Evolutionary conservation across 1,140 invertebrate species (phyloP), one percentile per base, ranked within the genome.

Genomic region (Andrena cerasifolii): DNA sequence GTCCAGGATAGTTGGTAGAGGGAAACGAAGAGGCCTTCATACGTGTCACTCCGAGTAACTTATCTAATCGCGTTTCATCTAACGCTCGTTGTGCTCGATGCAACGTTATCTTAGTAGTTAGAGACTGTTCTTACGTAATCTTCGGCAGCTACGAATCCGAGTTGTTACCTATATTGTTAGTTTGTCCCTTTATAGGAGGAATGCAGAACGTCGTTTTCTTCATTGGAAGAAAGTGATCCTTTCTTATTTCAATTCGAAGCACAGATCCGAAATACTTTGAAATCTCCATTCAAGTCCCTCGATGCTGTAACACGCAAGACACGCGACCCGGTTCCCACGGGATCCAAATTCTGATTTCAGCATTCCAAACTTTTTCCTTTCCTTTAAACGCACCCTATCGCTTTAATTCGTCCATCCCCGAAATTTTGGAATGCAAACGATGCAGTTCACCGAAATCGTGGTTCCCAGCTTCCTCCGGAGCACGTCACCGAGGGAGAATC

Each of bases 401-500:
- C 59, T 74, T 65, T 66, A 66, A 74, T 74, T 73, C 26, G 54
- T 45, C 28, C n/a, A n/a, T 14, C 45, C 14, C 14, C 10, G 24
- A 53, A 53, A 63, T 65, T 74, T 24, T 2, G 36, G 49, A 47
- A 67, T 75, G 43, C 36, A 21, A 56, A 75, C 56, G 28, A 75
- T 67, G 51, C 40, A 51, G 26, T 68, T 45, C 14, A 75, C 73
- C 40, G n/a, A 21, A 54, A 66, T 45, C 33, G n/a, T 21, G 61
- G 40, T 18, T 2, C 24, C 16, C 14, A n/a, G 28, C 28, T 40
- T 71, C 33, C 28, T 24, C 21, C 7, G 56, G 40, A 63, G 10
- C 16, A 45, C 59, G 33, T 26, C 40, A 24, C 24, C 7, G 40
- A 10, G 36, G 10, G 36, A n/a, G 40, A 28, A 63, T 49, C 24